These are phyloP conservation scores for Xestobium rufovillosum DNA, from an alignment of 2,888 invertebrate species.

Conservation along the genomic window DNA sequence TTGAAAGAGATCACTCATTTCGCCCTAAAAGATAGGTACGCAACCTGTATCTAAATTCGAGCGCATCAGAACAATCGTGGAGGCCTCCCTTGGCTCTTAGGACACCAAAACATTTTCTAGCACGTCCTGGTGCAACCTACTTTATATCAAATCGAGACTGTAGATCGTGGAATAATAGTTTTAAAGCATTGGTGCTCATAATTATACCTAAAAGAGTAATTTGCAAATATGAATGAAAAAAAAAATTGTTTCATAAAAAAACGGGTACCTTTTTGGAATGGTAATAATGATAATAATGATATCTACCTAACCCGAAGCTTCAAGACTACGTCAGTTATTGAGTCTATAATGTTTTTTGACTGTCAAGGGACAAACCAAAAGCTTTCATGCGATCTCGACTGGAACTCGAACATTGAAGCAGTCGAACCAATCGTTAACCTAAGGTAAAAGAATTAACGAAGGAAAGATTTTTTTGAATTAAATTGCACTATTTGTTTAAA, in stretches of 20 bases:
- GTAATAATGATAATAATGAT: conserved; percentile 18
- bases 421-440: too few relatives aligned
- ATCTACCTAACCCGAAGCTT: conserved; percentile 19
- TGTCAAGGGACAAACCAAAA: conserved; percentile 19
- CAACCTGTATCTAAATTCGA: conserved; percentile 25
- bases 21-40: conserved; percentile 22
- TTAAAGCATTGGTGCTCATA: conserved; percentile 17
- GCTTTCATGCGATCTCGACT: conserved; percentile 18
- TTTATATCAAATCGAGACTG: conserved; percentile 15
- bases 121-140: conserved; percentile 26
- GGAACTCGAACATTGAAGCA: conserved; percentile 1
- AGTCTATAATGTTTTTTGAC: conserved; percentile 22
- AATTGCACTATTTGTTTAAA: conserved; percentile 20
- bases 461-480: too few relatives aligned
- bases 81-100: conserved; percentile 19
- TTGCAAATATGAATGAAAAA: too few relatives aligned
- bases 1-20: conserved; percentile 18
- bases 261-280: conserved; percentile 24
- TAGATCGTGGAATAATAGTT: conserved; percentile 17
- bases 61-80: conserved; percentile 22
- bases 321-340: conserved; percentile 18
- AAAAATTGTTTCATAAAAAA: too few relatives aligned
- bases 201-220: conserved; percentile 19
- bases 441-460: too few relatives aligned
- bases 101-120: conserved; percentile 23